Percentiles rank a stretch among this genome's conserved stretches.
These are phyloP conservation scores for Cyclophora punctaria DNA, from an alignment of 2,888 invertebrate genomes.

Conservation along the genomic window DNA sequence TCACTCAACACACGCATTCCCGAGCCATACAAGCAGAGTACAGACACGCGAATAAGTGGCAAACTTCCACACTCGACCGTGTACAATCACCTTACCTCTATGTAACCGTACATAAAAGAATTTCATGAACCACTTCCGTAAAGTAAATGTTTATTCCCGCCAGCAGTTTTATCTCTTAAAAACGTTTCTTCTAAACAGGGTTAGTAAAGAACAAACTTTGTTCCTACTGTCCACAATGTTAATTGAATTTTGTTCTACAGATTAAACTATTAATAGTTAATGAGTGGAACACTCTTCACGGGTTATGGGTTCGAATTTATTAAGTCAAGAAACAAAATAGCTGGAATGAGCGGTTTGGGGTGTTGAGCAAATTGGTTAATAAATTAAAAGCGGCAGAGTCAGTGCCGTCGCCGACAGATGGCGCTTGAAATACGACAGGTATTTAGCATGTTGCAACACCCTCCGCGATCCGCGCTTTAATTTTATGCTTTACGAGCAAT, in stretches of 20 bases:
- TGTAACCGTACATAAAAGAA: constrained; percentile 23
- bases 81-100: constrained; percentile 25
- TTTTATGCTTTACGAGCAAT: constrained; percentile 72
- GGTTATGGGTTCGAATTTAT: constrained; percentile 65
- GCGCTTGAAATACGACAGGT: constrained; percentile 73
- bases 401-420: constrained; percentile 69
- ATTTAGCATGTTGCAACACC: constrained; percentile 72
- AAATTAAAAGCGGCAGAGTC: constrained; percentile 72
- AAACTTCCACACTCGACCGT: constrained; percentile 35
- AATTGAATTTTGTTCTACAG: constrained; percentile 18
- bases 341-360: constrained; percentile 54
- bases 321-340: constrained; percentile 70
- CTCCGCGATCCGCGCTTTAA: constrained; percentile 65
- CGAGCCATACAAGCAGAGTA: constrained; percentile 26
- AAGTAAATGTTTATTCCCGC: constrained; percentile 20
- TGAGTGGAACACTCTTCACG: constrained; percentile 45
- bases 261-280: constrained; percentile 31
- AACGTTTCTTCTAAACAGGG: constrained; percentile 13
- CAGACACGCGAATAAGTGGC: constrained; percentile 37
- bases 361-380: constrained; percentile 72
- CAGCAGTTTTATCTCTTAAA: constrained; percentile 16
- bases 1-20: constrained; percentile 18
- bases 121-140: constrained; percentile 22
- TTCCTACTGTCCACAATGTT: constrained; percentile 10
- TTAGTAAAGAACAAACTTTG: constrained; percentile 8